Conservation (phyloP, 2,888 invertebrate genomes). For the Tiliacea aurago region DNA sequence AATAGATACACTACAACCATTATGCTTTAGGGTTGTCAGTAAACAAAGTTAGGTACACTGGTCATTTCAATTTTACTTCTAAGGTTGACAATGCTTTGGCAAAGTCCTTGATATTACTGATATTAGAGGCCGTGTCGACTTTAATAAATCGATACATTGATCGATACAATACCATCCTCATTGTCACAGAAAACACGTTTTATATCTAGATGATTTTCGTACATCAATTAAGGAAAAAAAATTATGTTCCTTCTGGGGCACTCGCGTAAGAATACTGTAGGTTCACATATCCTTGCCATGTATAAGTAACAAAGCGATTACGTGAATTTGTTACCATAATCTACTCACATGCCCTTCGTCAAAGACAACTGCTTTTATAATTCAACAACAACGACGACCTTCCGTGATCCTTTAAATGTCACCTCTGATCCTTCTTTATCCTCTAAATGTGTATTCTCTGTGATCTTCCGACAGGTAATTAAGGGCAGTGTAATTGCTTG, state of each 20-base stretch:
- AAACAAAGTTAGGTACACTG: too few species aligned
- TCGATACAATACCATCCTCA: not conserved
- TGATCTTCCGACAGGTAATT: conserved; percentile 30
- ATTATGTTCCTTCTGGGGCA: not conserved
- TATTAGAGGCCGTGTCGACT: not conserved
- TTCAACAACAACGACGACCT: not conserved
- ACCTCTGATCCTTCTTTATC: conserved; percentile 18
- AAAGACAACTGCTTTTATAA: conserved; percentile 18
- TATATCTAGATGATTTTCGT: not conserved
- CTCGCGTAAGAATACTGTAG: not conserved
- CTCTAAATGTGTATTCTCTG: not conserved
- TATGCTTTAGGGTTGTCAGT: not conserved
- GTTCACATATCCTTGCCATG: not conserved
- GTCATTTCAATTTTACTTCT: not conserved
- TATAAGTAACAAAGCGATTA: not conserved
- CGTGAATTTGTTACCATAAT: conserved; percentile 9
- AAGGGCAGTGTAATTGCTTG: conserved; percentile 2
- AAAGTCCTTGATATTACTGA: not conserved
- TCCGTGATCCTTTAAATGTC: conserved; percentile 16
- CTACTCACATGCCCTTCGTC: conserved; percentile 1
- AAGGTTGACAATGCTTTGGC: not conserved
- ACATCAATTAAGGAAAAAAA: too few species aligned
- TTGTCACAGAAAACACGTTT: not conserved
- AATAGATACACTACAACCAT: not conserved
- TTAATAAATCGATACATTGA: not conserved